phyloP scores from a whole-genome alignment of 1,140 invertebrate genomes.

The Antheraea mylitta region DNA sequence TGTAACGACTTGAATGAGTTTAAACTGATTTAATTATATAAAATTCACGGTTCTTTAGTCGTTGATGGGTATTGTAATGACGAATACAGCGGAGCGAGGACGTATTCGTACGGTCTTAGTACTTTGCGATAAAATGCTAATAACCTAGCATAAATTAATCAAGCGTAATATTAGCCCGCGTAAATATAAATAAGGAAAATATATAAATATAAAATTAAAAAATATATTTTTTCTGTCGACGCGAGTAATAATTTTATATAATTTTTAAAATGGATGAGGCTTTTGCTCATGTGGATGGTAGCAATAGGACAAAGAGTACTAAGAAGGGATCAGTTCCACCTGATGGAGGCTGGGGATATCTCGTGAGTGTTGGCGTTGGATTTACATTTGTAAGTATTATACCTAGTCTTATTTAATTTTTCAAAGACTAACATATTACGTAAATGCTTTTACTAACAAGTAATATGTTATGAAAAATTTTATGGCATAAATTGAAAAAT shows the following conservation, averaged over 20 bases:
- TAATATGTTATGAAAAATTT: too few species aligned
- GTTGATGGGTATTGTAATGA: conserved; percentile 24
- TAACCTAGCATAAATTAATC: not conserved
- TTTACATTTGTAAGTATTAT: conserved; percentile 67
- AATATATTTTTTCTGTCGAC: too few species aligned
- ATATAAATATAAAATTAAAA: too few species aligned
- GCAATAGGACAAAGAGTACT: conserved; percentile 26
- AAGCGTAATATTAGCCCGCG: too few species aligned
- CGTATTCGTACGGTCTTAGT: conserved; percentile 22
- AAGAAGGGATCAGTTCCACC: conserved; percentile 48
- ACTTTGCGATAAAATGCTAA: conserved; percentile 22
- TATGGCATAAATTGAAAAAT: too few species aligned
- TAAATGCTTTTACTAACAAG: too few species aligned
- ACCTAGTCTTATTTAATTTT: too few species aligned
- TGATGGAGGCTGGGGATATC: conserved; percentile 68
- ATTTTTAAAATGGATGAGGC: conserved; percentile 63
- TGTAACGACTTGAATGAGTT: not conserved
- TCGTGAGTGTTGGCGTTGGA: conserved; percentile 63
- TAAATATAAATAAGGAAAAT: not conserved
- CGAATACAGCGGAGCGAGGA: conserved; percentile 37
- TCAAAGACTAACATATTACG: too few species aligned
- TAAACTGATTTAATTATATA: not conserved
- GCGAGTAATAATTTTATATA: too few species aligned
- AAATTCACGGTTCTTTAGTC: not conserved
- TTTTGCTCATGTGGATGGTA: conserved; percentile 54